Evolutionary conservation across 2,797 vertebrate species (phyloP).

Genomic region (Tadarida brasiliensis): DNA sequence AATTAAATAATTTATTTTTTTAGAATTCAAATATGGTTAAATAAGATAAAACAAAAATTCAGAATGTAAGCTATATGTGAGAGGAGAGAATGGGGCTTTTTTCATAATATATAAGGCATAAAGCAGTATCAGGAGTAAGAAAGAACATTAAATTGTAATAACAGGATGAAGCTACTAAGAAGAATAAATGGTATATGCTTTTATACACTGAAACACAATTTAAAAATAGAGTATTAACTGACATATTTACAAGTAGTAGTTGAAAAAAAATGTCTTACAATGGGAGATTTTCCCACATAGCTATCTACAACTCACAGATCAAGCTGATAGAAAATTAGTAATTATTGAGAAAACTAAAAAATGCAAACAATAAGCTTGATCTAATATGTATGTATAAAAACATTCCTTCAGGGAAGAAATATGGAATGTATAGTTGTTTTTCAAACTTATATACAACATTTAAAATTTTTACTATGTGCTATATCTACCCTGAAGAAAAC

Average conservation of each 20-base stretch:
- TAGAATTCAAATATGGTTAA: background rate
- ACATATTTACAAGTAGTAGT: background rate
- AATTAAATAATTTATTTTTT: conserved; percentile 4
- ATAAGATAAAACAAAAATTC: background rate
- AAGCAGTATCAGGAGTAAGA: background rate
- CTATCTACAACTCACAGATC: background rate
- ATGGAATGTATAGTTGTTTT: background rate
- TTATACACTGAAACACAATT: background rate
- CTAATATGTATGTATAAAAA: background rate
- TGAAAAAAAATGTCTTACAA: background rate
- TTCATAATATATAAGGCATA: background rate
- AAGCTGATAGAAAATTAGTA: background rate
- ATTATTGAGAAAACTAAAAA: background rate
- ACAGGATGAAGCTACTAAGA: background rate
- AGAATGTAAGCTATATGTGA: background rate
- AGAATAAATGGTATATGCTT: background rate
- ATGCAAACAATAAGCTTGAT: background rate
- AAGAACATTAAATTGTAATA: background rate
- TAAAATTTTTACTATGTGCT: conserved; percentile 7
- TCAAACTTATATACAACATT: background rate
- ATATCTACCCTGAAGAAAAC: background rate
- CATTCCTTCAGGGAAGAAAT: conserved; percentile 8
- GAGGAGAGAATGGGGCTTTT: background rate
- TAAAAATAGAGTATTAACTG: background rate
- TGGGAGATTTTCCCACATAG: background rate